These are phyloP conservation scores for Gastracanthus pulcherrimus DNA, from an alignment of 2,888 invertebrate species.

Conservation along the genomic window DNA sequence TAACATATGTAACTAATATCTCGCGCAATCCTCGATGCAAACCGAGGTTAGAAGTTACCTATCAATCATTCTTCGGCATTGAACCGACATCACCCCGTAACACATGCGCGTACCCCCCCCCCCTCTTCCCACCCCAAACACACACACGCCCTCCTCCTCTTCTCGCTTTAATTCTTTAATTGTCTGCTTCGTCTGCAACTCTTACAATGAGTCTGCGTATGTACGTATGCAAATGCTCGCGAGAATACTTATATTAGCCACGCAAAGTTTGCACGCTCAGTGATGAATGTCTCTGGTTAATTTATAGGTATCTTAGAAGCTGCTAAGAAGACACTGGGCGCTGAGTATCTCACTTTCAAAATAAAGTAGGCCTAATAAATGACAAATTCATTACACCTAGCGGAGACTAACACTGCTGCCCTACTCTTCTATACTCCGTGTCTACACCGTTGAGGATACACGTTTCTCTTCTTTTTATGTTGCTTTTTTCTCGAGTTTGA, in stretches of 20 bases:
- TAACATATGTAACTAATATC: slow-evolving; percentile 68
- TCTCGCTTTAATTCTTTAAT: slow-evolving; percentile 46
- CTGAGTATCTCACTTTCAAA: slow-evolving; percentile 19
- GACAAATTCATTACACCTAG: slow-evolving; percentile 26
- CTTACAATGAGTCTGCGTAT: not conserved
- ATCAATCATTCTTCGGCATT: slow-evolving; percentile 75
- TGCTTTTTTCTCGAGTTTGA: not conserved
- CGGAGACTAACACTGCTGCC: too few species aligned
- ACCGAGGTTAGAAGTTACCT: slow-evolving; percentile 73
- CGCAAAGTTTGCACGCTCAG: slow-evolving; percentile 1
- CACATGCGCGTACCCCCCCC: not conserved
- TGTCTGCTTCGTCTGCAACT: slow-evolving; percentile 8
- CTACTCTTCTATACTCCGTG: too few species aligned
- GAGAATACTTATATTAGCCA: not conserved
- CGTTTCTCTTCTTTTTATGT: not conserved
- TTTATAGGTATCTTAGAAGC: slow-evolving; percentile 22
- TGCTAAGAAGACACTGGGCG: slow-evolving; percentile 5
- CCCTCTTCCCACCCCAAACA: not conserved
- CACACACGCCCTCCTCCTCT: not conserved
- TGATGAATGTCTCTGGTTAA: slow-evolving; percentile 23
- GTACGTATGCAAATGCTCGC: not conserved
- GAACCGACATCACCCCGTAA: slow-evolving; percentile 68
- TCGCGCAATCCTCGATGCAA: slow-evolving; percentile 70
- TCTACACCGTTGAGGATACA: not conserved
- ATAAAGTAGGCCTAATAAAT: slow-evolving; percentile 35